phyloP scores from a whole-genome alignment of 2,888 invertebrate genomes.

The Dolomedes plantarius region DNA sequence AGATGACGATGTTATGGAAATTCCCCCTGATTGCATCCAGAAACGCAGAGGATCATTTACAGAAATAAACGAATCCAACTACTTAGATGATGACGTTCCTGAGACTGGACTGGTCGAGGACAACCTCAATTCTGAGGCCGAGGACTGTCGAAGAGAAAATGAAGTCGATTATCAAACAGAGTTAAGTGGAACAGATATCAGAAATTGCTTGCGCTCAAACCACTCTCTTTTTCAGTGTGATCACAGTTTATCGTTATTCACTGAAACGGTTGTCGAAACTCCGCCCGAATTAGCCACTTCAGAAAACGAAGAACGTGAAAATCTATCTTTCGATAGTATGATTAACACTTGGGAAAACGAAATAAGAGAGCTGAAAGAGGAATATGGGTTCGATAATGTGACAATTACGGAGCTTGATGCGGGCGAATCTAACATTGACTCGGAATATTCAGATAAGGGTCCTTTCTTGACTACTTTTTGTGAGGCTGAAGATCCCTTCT shows the following conservation, averaged over 20 bases:
- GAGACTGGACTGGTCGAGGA: neutral
- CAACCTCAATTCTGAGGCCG: neutral
- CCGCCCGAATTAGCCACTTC: neutral
- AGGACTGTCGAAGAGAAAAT: too few relatives aligned
- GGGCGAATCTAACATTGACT: neutral
- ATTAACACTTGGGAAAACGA: neutral
- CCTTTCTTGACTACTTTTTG: neutral
- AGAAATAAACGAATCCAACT: neutral
- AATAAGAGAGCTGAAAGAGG: neutral
- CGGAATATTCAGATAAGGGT: neutral
- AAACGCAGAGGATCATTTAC: neutral
- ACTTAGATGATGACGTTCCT: neutral
- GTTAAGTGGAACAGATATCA: neutral
- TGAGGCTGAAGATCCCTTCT: neutral
- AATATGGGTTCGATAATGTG: neutral
- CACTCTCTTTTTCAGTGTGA: slow-evolving; percentile 22
- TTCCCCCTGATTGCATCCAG: neutral
- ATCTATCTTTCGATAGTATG: neutral
- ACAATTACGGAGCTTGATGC: neutral
- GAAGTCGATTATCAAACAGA: too few relatives aligned
- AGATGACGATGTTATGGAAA: neutral
- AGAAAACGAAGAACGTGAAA: neutral
- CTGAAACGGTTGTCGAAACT: neutral
- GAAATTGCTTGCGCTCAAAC: neutral
- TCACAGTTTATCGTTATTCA: slow-evolving; percentile 9